These are phyloP conservation scores for Eubucco bourcierii DNA, from an alignment of 2,113 vertebrate genomes.

Conservation along the genomic window DNA sequence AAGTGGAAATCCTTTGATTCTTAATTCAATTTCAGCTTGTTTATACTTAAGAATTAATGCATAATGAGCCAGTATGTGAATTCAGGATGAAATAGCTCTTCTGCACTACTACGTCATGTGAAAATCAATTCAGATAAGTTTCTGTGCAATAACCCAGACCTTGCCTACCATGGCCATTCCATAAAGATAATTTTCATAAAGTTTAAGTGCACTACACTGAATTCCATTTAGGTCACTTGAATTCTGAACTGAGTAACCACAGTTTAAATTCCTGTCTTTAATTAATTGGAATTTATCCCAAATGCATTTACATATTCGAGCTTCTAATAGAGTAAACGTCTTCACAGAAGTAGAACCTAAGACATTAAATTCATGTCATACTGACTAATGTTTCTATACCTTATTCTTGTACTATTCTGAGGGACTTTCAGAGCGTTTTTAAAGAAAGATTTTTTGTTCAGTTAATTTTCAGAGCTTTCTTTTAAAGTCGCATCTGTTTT, in stretches of 20 bases:
- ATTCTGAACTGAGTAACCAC: not conserved
- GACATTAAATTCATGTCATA: not conserved
- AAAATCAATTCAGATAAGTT: slow-evolving; percentile 26
- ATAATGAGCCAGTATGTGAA: not conserved
- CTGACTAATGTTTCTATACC: not conserved
- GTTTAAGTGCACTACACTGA: slow-evolving; percentile 10
- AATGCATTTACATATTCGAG: slow-evolving; percentile 18
- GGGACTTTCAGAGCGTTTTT: not conserved
- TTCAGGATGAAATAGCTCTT: slow-evolving; percentile 5
- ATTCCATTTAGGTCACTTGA: slow-evolving; percentile 31
- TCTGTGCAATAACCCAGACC: slow-evolving; percentile 10
- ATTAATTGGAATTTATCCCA: slow-evolving; percentile 34
- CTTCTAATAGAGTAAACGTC: not conserved
- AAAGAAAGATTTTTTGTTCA: not conserved
- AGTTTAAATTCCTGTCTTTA: slow-evolving; percentile 19
- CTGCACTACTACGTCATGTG: not conserved
- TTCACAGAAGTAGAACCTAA: not conserved
- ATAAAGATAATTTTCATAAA: slow-evolving; percentile 27
- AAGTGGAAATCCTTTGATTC: not conserved
- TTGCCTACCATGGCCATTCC: not conserved
- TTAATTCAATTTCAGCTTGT: not conserved
- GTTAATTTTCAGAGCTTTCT: not conserved
- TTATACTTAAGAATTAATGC: not conserved
- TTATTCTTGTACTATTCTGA: not conserved
- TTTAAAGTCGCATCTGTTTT: not conserved